Conservation (phyloP, 53 echinoderm and acorn worm genomes). For the Astropecten irregularis region DNA sequence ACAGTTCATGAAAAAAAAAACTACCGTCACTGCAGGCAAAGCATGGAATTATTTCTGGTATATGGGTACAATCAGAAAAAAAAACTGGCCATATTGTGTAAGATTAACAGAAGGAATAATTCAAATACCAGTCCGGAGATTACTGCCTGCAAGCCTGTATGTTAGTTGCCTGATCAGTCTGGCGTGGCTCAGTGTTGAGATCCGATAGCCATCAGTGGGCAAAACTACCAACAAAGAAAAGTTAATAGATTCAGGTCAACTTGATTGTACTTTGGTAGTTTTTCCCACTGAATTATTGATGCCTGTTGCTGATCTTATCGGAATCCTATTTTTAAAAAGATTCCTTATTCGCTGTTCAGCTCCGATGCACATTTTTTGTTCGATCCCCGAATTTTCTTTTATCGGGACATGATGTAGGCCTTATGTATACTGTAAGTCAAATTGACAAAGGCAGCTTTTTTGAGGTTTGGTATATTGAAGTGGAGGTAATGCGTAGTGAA, state of each 20-base stretch:
- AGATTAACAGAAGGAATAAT: slow-evolving; percentile 29
- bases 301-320: slow-evolving; percentile 1
- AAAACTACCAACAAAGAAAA: not conserved
- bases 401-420: not conserved
- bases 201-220: slow-evolving; percentile 24
- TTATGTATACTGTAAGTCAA: not conserved
- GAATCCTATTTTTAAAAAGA: not conserved
- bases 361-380: slow-evolving; percentile 2
- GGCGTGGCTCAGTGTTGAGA: not conserved
- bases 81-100: not conserved
- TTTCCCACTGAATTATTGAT: slow-evolving; percentile 1
- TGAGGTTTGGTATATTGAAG: not conserved
- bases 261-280: not conserved
- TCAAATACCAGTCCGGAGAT: slow-evolving; percentile 37
- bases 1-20: not conserved
- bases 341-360: not conserved
- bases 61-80: not conserved
- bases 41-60: not conserved
- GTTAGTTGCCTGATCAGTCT: not conserved
- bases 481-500: not conserved
- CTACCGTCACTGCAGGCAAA: slow-evolving; percentile 9
- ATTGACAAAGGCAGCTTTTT: not conserved
- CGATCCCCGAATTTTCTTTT: not conserved
- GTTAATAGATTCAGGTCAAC: not conserved
- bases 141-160: not conserved